Conservation (phyloP, 2,888 invertebrate genomes). For the Glaucopsyche alexis region DNA sequence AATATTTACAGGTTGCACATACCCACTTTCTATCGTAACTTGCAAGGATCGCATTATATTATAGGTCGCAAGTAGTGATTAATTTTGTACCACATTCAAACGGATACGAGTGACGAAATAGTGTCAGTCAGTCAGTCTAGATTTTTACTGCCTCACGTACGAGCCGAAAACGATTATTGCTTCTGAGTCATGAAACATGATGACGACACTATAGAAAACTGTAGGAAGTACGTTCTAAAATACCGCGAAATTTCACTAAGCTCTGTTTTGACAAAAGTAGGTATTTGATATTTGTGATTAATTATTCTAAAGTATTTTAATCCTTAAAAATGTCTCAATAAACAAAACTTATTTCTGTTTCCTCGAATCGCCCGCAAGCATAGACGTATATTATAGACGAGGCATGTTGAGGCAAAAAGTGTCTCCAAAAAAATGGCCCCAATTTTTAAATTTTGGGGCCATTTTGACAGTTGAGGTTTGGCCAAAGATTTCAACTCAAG, state of each 20-base stretch:
- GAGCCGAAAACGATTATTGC: background rate
- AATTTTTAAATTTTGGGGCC: no score
- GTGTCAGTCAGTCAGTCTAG: constrained; percentile 4
- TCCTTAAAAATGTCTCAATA: constrained; percentile 8
- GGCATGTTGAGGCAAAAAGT: no score
- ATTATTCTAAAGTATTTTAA: background rate
- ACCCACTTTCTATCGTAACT: no score
- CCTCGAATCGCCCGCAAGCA: background rate
- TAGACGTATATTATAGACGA: no score
- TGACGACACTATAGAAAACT: background rate
- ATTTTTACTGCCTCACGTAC: constrained; percentile 11
- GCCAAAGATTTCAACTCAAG: no score
- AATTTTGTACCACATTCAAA: background rate
- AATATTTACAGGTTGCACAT: no score
- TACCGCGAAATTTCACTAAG: background rate
- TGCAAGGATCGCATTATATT: background rate
- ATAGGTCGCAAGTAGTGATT: background rate
- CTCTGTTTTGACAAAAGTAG: background rate
- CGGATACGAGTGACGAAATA: background rate
- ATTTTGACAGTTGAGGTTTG: no score
- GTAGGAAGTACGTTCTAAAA: background rate
- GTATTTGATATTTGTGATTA: no score
- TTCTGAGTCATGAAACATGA: background rate
- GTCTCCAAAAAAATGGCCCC: no score
- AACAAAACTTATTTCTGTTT: background rate